Percentiles rank a stretch among this genome's conserved stretches.
Evolutionary conservation across 2,888 invertebrate species (phyloP).

Genomic region (Platypus cylindrus): DNA sequence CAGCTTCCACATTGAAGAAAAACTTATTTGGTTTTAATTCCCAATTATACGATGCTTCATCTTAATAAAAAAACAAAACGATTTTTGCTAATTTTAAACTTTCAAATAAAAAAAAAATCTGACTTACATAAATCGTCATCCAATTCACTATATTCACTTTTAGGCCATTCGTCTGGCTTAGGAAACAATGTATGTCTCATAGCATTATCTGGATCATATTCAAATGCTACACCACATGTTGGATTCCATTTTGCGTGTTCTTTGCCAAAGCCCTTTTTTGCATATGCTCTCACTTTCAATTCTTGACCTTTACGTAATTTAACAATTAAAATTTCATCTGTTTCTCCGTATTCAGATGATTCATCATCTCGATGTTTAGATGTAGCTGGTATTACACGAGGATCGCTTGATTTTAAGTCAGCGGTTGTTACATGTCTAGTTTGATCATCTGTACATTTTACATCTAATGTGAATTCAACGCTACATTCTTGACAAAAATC

Average conservation of each 20-base stretch:
- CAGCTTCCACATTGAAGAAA: conserved; percentile 91
- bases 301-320: conserved; percentile 49
- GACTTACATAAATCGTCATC: conserved; percentile 75
- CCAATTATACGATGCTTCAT: conserved; percentile 87
- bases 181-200: conserved; percentile 92
- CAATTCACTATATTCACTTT: conserved; percentile 90
- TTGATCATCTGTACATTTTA: conserved; percentile 87
- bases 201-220: conserved; percentile 97
- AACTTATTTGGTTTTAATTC: conserved; percentile 94
- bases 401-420: conserved; percentile 85
- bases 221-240: conserved; percentile 95
- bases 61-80: conserved; percentile 29
- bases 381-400: conserved; percentile 85
- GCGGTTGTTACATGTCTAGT: conserved; percentile 94
- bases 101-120: conserved; percentile 14
- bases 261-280: conserved; percentile 90
- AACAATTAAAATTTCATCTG: conserved; percentile 72
- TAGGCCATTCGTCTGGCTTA: conserved; percentile 98
- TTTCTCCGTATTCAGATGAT: conserved; percentile 85
- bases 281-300: conserved; percentile 58
- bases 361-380: conserved; percentile 87
- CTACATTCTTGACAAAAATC: conserved; percentile 98
- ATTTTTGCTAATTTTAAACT: neutral
- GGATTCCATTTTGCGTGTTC: conserved; percentile 99
- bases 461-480: conserved; percentile 94